These are phyloP conservation scores for Drosophila leonis DNA, from an alignment of 2,888 invertebrate species.

Conservation along the genomic window DNA sequence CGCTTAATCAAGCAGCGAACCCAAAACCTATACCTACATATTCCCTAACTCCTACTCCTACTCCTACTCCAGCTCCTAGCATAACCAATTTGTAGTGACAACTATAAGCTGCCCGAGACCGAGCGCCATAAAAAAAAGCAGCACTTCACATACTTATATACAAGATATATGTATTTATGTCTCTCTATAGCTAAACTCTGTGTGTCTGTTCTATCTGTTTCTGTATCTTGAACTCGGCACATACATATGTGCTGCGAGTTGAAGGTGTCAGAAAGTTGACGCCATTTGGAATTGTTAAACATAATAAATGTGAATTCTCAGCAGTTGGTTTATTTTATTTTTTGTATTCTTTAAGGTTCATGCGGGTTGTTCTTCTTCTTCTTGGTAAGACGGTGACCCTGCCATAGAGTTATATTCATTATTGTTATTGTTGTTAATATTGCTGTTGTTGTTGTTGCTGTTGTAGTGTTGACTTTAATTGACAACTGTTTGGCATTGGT, in stretches of 20 bases:
- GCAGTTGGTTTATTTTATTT: constrained; percentile 42
- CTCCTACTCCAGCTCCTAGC: constrained; percentile 23
- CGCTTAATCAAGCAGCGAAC: constrained; percentile 68
- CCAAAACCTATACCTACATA: constrained; percentile 20
- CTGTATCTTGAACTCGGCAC: constrained; percentile 45
- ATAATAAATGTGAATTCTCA: constrained; percentile 77
- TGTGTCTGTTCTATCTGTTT: constrained; percentile 32
- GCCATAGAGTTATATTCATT: constrained; percentile 54
- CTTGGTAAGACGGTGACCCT: constrained; percentile 44
- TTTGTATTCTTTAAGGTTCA: constrained; percentile 46
- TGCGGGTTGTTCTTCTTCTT: constrained; percentile 46
- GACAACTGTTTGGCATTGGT: constrained; percentile 69
- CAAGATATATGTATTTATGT: constrained; percentile 24
- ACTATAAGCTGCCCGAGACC: constrained; percentile 69
- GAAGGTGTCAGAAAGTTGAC: constrained; percentile 64
- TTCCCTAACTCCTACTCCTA: constrained; percentile 6
- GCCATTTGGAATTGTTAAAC: constrained; percentile 78
- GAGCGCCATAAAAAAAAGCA: constrained; percentile 70
- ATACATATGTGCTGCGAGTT: constrained; percentile 24
- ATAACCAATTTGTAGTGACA: constrained; percentile 79
- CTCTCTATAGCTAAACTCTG: constrained; percentile 32
- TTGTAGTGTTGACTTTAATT: constrained; percentile 76
- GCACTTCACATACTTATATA: constrained; percentile 7
- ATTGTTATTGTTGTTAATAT: constrained; percentile 49
- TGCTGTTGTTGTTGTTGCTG: constrained; percentile 36